Conservation (phyloP, 2,888 invertebrate genomes). For the Drosophila testacea region DNA sequence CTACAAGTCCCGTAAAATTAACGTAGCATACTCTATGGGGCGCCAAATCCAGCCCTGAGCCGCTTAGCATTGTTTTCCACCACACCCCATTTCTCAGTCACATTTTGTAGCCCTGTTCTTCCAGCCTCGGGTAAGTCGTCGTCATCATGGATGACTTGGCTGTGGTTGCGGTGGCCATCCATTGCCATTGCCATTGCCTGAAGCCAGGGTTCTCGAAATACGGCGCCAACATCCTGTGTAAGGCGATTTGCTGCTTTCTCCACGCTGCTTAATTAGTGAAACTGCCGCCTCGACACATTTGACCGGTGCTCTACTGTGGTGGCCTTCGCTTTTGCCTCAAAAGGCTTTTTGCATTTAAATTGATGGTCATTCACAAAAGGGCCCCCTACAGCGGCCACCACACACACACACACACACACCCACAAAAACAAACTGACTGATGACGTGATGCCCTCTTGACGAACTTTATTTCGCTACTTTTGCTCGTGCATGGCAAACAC, state of each 20-base stretch:
- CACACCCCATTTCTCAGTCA: slow-evolving; percentile 10
- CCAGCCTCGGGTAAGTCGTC: slow-evolving; percentile 30
- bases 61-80: slow-evolving; percentile 60
- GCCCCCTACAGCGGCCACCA: slow-evolving; percentile 1
- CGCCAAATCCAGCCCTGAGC: slow-evolving; percentile 45
- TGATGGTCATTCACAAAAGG: slow-evolving; percentile 62
- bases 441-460: slow-evolving; percentile 26
- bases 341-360: slow-evolving; percentile 75
- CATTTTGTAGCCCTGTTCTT: background rate
- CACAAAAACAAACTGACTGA: slow-evolving; percentile 7
- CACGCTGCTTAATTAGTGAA: slow-evolving; percentile 69
- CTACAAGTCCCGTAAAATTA: slow-evolving; percentile 59
- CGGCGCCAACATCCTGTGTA: slow-evolving; percentile 38
- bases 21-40: slow-evolving; percentile 62
- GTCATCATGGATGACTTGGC: slow-evolving; percentile 30
- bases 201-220: slow-evolving; percentile 39
- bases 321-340: slow-evolving; percentile 47
- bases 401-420: slow-evolving; percentile 16
- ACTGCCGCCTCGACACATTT: slow-evolving; percentile 69
- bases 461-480: slow-evolving; percentile 27
- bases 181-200: slow-evolving; percentile 27
- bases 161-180: slow-evolving; percentile 24
- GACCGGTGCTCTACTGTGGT: slow-evolving; percentile 39
- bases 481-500: slow-evolving; percentile 43
- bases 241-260: slow-evolving; percentile 58